Evolutionary conservation across 2,888 invertebrate genomes (phyloP), one percentile per base, ranked within the genome.

Genomic region (Mantis religiosa): DNA sequence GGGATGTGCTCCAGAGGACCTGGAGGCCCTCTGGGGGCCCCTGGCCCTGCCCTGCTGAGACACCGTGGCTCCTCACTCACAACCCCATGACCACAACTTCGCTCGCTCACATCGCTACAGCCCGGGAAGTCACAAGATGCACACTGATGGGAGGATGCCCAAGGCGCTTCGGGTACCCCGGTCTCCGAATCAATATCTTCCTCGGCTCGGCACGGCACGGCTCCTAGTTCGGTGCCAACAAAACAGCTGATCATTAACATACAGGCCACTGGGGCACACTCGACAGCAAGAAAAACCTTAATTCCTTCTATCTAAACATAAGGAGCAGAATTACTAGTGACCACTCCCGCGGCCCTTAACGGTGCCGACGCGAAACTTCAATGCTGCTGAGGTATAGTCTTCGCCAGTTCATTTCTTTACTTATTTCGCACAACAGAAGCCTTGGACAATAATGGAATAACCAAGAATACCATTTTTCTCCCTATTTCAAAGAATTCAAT

Each of bases 21-120:
- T 47, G 28, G 88, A 47, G 90, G 90, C 88, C 89, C 89, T 82
- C 54, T 88, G 88, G 28, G 89, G 89, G 89, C 88, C 90, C 89
- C 89, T 87, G 89, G 89, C 87, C 88, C 84, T 87, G 83, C 88
- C 88, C 88, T 90, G 90, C 89, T 90, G 90, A 82, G 90, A 90
- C 90, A 90, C 89, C 90, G 89, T 89, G 89, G 88, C 47, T 89
- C 34, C 82, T 34, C 82, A 82, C 82, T 82, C 82, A 82, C 87
- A 82, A 71, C 89, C 90, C 90, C 88, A 41, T 27, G 54, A n/a
- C 15, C 89, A 87, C 54, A 71, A 71, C 20, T 20, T 71, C 30
- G 20, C 25, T 27, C 30, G 20, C 25, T 27, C 28, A 54, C 85
- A 47, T 71, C 85, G 54, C 54, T 71, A 87, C 81, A 71, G 54